Evolutionary conservation across 2,113 vertebrate genomes (phyloP).

Genomic region (Ammodytes dubius): DNA sequence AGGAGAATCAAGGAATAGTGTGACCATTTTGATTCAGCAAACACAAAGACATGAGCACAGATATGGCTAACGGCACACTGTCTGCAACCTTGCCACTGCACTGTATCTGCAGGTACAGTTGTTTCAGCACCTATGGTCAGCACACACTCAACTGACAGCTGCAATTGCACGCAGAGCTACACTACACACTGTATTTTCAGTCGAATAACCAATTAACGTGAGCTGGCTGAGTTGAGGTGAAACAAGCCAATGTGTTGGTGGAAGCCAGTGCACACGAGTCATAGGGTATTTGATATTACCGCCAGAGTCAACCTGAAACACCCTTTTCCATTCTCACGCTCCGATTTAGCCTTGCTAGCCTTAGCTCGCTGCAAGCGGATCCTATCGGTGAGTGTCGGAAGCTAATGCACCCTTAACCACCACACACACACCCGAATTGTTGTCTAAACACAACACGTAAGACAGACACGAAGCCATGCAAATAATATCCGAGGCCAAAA

Average conservation of each 20-base stretch:
- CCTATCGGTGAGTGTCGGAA: conserved; percentile 11
- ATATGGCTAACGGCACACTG: not conserved
- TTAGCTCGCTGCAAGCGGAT: conserved; percentile 58
- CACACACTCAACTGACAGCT: conserved; percentile 10
- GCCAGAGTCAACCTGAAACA: conserved; percentile 29
- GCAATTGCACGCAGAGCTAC: conserved; percentile 8
- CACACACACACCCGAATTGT: not conserved
- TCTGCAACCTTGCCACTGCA: no score
- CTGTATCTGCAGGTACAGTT: not conserved
- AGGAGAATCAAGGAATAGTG: not conserved
- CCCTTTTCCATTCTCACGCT: conserved; percentile 43
- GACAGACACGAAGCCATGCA: not conserved
- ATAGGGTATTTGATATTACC: conserved; percentile 30
- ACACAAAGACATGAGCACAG: not conserved
- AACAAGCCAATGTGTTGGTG: no score
- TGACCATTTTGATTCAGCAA: not conserved
- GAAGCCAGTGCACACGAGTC: not conserved
- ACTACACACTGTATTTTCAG: not conserved
- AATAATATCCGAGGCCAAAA: not conserved
- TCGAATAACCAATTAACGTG: not conserved
- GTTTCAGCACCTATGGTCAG: conserved; percentile 4
- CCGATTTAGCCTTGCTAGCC: conserved; percentile 63
- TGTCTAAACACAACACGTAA: not conserved
- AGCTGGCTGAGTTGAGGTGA: not conserved
- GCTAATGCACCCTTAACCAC: conserved; percentile 3